Base-by-base conservation (phyloP, 1,140 invertebrate genomes). In the Macrobrachium rosenbergii region DNA sequence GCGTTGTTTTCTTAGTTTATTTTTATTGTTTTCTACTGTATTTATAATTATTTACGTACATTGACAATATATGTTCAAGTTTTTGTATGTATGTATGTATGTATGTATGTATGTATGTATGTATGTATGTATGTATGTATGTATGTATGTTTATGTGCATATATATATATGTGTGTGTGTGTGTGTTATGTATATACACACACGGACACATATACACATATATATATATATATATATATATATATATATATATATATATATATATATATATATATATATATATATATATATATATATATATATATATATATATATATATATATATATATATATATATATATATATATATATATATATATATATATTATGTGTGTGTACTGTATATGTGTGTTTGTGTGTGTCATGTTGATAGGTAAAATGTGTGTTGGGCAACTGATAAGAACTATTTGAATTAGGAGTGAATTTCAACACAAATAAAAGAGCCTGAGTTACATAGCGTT, bases 11-110 rank as follows among this genome's bases (percentile, higher is more conserved):
- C 0, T n/a, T 12, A 12, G 0, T 52, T 5, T 52, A 52, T 52
- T 52, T 52, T 2, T 52, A 52, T 52, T 52, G 12, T 10, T 52
- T 52, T 52, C 52, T 12, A 52, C 28, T 37, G 28, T 37, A 37
- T 37, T 37, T 37, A 37, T 37, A 37, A 37, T 37, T 37, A 37
- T 37, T 37, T 37, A 37, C 28, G 28, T 37, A 37, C 28, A 37
- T 37, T 37, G 3, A 3, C 28, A 37, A 37, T 37, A 37, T 37
- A 37, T 37, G 3, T 37, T 37, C 1, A 37, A 3, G 76, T 78
- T 11, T 78, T 79, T 23, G n/a, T 28, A 12, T 37, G 21, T 63
- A 28, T 79, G 77, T 79, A 19, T 62, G 16, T 43, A 45, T 79
- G n/a, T 21, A 37, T 23, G n/a, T 28, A 12, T 37, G 21, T 63